phyloP scores from a whole-genome alignment of 2,888 invertebrate genomes.

The Globia sparganii region DNA sequence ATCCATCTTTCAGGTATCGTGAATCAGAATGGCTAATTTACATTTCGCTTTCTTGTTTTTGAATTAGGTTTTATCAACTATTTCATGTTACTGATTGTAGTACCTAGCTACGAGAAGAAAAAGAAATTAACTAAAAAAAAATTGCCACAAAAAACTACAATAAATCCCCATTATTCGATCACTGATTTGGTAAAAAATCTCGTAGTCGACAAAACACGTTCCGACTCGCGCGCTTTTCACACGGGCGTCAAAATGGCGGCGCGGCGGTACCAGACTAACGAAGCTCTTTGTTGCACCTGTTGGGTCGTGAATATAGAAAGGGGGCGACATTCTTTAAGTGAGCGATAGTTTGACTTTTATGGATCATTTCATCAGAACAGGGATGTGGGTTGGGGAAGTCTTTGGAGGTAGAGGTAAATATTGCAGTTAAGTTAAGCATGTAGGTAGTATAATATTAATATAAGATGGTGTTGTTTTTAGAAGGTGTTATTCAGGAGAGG shows the following conservation, averaged over 20 bases:
- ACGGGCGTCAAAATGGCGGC: conserved; percentile 71
- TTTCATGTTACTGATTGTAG: background rate
- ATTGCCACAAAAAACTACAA: background rate
- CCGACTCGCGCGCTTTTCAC: conserved; percentile 66
- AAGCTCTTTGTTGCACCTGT: conserved; percentile 87
- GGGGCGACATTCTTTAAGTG: conserved; percentile 56
- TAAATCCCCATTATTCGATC: conserved; percentile 43
- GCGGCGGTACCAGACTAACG: conserved; percentile 78
- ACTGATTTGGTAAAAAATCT: conserved; percentile 51
- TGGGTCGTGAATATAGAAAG: conserved; percentile 65
- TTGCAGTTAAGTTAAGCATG: background rate
- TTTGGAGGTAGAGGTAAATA: conserved; percentile 4
- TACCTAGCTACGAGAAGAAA: background rate
- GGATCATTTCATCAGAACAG: conserved; percentile 53
- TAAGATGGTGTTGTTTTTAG: background rate
- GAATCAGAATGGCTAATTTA: background rate
- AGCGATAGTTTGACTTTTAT: conserved; percentile 54
- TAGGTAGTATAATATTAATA: no score
- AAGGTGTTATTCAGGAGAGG: background rate
- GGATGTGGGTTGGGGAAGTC: conserved; percentile 7
- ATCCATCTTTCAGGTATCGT: background rate
- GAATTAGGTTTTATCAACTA: background rate
- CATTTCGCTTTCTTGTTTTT: background rate
- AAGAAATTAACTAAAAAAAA: background rate
- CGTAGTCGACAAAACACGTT: conserved; percentile 65